Percentiles rank a stretch among this genome's conserved stretches.
Evolutionary conservation across 2,113 vertebrate species (phyloP).

Genomic region (Bungarus multicinctus): DNA sequence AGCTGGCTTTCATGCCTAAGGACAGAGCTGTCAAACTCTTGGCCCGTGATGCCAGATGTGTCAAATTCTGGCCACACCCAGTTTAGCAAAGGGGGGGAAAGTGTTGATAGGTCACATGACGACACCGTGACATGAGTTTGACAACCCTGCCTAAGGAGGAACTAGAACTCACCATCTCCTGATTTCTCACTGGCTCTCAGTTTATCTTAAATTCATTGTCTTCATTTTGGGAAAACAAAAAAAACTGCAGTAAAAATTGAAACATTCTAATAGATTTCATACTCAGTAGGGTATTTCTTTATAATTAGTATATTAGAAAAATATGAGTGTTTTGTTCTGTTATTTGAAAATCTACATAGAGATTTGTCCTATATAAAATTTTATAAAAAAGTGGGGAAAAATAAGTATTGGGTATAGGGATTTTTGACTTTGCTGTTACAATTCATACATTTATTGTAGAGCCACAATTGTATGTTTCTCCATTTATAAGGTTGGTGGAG

Average conservation of each 20-base stretch:
- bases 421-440: background rate
- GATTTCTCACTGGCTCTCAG: background rate
- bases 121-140: too few species aligned
- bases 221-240: background rate
- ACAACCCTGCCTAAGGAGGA: background rate
- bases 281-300: background rate
- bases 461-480: background rate
- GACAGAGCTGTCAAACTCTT: too few species aligned
- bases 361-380: background rate
- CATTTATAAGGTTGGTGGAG: background rate
- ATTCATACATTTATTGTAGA: background rate
- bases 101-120: too few species aligned
- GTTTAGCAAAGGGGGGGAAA: too few species aligned
- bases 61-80: too few species aligned
- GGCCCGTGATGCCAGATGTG: too few species aligned
- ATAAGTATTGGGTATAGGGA: background rate
- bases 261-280: background rate
- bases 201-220: background rate
- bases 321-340: background rate
- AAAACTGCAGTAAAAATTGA: background rate
- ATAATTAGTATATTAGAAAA: background rate
- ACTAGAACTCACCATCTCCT: background rate
- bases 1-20: background rate
- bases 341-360: background rate
- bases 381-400: background rate